These are phyloP conservation scores for Esox niger DNA, from an alignment of 2,113 vertebrate genomes.

Conservation along the genomic window DNA sequence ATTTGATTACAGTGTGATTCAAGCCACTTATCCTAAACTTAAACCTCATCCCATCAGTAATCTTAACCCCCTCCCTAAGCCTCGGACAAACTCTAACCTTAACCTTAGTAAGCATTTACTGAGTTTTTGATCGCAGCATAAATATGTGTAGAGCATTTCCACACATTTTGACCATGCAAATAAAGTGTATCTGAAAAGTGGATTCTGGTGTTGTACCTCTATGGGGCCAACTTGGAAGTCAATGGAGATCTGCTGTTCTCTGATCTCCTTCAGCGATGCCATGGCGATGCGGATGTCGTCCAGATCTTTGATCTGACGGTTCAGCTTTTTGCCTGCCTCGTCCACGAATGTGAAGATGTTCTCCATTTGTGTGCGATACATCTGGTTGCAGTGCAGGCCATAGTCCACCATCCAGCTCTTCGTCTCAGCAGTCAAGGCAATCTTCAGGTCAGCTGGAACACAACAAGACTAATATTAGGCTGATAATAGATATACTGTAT, in stretches of 20 bases:
- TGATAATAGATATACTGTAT: too few species aligned
- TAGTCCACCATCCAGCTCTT: slow-evolving; percentile 87
- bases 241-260: slow-evolving; percentile 82
- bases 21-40: too few species aligned
- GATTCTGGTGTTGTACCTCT: slow-evolving; percentile 75
- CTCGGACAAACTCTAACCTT: too few species aligned
- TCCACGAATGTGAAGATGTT: slow-evolving; percentile 84
- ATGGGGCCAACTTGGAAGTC: slow-evolving; percentile 89
- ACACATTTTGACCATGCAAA: not conserved
- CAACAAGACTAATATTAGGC: not conserved
- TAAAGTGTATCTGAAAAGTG: not conserved
- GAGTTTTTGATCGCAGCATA: too few species aligned
- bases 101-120: too few species aligned
- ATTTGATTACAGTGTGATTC: too few species aligned
- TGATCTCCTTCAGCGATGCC: slow-evolving; percentile 87
- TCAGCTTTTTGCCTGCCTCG: slow-evolving; percentile 87
- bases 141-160: too few species aligned
- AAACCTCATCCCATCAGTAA: too few species aligned
- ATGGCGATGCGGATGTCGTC: slow-evolving; percentile 92
- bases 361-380: slow-evolving; percentile 89
- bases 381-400: slow-evolving; percentile 83
- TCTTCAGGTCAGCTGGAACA: slow-evolving; percentile 82
- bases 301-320: slow-evolving; percentile 83
- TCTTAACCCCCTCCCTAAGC: too few species aligned
- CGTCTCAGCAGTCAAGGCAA: slow-evolving; percentile 83